Percentiles rank a stretch among this genome's conserved stretches.
Evolutionary conservation across 2,888 invertebrate species (phyloP).

Genomic region (Orthosia cruda): DNA sequence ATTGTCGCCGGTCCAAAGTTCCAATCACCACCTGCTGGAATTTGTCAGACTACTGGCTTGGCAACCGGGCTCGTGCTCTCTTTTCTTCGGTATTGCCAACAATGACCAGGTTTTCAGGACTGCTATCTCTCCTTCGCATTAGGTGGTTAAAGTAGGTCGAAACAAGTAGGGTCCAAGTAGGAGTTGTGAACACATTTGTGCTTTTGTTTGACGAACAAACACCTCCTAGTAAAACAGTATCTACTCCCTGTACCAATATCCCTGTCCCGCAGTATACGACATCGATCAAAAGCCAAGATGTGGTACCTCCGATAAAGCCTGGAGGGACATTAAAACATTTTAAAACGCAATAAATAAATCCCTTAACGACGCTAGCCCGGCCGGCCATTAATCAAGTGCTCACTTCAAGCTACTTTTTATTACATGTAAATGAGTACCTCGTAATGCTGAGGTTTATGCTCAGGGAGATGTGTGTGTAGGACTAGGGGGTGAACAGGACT

Average conservation of each 20-base stretch:
- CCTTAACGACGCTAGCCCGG: constrained; percentile 86
- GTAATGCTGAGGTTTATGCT: constrained; percentile 71
- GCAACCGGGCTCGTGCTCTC: no score
- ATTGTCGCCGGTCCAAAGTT: no score
- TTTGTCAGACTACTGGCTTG: no score
- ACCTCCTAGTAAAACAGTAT: background rate
- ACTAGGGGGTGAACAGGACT: constrained; percentile 11
- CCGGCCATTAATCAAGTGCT: constrained; percentile 86
- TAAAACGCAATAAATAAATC: constrained; percentile 90
- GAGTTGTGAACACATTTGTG: no score
- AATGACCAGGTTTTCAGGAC: no score
- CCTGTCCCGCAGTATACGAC: constrained; percentile 59
- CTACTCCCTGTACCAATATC: constrained; percentile 1
- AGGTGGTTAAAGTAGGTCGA: no score
- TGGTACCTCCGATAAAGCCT: constrained; percentile 65
- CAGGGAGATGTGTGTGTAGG: constrained; percentile 41
- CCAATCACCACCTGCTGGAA: no score
- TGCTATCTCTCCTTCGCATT: no score
- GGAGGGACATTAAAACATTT: constrained; percentile 88
- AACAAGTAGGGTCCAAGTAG: no score
- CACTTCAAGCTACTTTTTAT: constrained; percentile 88
- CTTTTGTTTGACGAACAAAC: background rate
- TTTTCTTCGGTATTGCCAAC: no score
- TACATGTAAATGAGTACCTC: constrained; percentile 87
- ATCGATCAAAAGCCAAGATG: constrained; percentile 70